Evolutionary conservation across 2,797 vertebrate genomes (phyloP).

Genomic region (Chelon labrosus): DNA sequence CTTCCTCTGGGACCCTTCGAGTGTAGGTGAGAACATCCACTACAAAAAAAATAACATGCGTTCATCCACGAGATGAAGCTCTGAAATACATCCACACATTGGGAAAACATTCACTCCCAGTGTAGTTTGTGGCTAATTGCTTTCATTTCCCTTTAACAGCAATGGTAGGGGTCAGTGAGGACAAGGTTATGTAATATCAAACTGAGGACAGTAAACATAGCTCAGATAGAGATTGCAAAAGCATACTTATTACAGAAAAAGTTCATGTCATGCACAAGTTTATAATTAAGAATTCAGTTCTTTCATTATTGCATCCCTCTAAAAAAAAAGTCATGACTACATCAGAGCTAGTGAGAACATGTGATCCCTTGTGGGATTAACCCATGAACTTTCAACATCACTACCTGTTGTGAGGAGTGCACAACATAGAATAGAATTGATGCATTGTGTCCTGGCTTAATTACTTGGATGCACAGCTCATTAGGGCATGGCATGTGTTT

Average conservation of each 20-base stretch:
- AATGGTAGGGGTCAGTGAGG: not conserved
- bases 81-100: no score
- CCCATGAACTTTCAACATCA: not conserved
- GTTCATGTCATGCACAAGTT: not conserved
- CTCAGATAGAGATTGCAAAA: not conserved
- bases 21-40: conserved; percentile 69
- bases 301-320: not conserved
- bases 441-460: not conserved
- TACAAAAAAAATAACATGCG: conserved; percentile 18
- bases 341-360: conserved; percentile 17
- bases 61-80: no score
- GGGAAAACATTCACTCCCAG: not conserved
- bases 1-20: conserved; percentile 74
- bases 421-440: not conserved
- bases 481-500: conserved; percentile 31
- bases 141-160: not conserved
- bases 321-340: conserved; percentile 23
- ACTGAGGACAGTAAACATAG: not conserved
- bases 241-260: not conserved
- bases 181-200: not conserved
- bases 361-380: conserved; percentile 38
- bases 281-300: not conserved
- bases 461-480: conserved; percentile 25
- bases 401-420: conserved; percentile 3
- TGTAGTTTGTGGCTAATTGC: not conserved